These are phyloP conservation scores for Patagioenas fasciata DNA, from an alignment of 2,113 vertebrate genomes.

Conservation along the genomic window DNA sequence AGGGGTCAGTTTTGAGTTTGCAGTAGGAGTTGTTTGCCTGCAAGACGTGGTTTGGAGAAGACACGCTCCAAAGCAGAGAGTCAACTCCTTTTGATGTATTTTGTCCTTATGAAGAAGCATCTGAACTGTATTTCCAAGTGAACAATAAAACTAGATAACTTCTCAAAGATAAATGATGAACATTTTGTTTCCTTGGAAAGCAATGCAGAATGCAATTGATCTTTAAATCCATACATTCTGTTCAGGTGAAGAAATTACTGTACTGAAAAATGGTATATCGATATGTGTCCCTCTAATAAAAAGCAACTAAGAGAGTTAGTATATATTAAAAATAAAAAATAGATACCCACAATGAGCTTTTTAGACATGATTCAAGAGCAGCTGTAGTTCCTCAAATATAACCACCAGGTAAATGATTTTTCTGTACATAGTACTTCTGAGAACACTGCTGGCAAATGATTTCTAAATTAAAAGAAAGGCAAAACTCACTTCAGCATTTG, in stretches of 20 bases:
- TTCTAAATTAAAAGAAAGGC: not conserved
- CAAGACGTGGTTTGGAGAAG: not conserved
- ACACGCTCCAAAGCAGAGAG: not conserved
- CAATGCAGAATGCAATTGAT: not conserved
- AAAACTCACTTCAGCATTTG: conserved; percentile 17
- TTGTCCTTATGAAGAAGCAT: not conserved
- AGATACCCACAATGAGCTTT: not conserved
- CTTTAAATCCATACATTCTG: not conserved
- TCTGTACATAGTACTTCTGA: not conserved
- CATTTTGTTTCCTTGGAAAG: not conserved
- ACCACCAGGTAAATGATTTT: not conserved
- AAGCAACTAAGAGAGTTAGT: not conserved
- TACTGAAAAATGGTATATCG: not conserved
- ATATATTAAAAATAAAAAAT: not conserved
- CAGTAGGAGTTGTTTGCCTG: not conserved
- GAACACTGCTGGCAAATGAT: not conserved
- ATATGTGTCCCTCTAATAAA: not conserved
- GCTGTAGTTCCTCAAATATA: not conserved
- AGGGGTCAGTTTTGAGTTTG: not conserved
- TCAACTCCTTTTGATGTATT: not conserved
- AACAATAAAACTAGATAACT: not conserved
- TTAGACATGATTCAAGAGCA: not conserved
- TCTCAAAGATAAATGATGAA: not conserved
- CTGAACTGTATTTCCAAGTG: not conserved
- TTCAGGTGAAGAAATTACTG: not conserved